Evolutionary conservation across 2,113 vertebrate genomes (phyloP), one percentile per base, ranked within the genome.

Genomic region (Saccopteryx leptura): DNA sequence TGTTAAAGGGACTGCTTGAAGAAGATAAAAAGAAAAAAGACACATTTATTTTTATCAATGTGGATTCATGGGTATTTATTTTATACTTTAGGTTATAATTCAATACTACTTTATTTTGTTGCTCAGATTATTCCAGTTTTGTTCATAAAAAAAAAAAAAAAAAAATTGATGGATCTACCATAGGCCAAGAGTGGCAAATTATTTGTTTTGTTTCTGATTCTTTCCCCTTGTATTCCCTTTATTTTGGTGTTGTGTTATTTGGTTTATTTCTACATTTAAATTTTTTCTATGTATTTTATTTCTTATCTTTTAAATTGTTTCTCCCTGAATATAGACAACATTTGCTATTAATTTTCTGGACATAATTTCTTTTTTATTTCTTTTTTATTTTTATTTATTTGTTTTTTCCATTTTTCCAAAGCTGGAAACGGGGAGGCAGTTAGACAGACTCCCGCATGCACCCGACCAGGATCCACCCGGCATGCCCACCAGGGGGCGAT

Each of bases 141-240:
- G 58, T 85, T 33, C 33, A 15, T 86, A 71, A 69, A 58, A 88
- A 85, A 58, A 88, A 71, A 69, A 58, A 88, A 85, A 58, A 88
- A 84, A 72, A 26, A 52, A 33, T 52, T 69, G 17, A 72, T 72
- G 69, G 46, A 84, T 84, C 18, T 78, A 33, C n/a, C 56, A n/a
- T 76, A 75, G 11, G 5, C 31, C 56, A 94, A 76, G 9, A 80
- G 24, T 74, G 24, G 10, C 39, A 7, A 68, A 56, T 90, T 78
- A 75, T 39, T 78, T 78, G 2, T 78, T 78, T 14, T 28, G 21
- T 54, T 78, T 78, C 60, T 56, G 60, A 14, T 78, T 78, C 48
- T 66, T 52, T 78, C 9, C 7, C 60, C 23, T 88, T 78, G 74
- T 56, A 33, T 56, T 68, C 28, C 48, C n/a, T 68, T 7, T 52